Evolutionary conservation across 1,140 invertebrate species (phyloP).

Genomic region (Atta colombica): DNA sequence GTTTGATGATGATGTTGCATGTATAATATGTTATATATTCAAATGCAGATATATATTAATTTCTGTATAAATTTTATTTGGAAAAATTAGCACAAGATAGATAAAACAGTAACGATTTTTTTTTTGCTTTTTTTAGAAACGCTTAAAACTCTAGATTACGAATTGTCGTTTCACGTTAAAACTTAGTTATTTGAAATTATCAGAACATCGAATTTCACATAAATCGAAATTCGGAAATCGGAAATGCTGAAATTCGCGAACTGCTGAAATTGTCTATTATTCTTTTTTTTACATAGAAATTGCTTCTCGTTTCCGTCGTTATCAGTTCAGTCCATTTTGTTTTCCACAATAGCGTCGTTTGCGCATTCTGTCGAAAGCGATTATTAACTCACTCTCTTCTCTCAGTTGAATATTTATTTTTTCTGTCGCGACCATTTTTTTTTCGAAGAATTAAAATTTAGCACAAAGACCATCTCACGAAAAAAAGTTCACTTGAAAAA

Average conservation of each 20-base stretch:
- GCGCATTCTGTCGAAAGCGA: slow-evolving; percentile 51
- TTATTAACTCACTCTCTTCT: slow-evolving; percentile 56
- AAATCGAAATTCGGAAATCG: slow-evolving; percentile 54
- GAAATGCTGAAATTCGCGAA: not conserved
- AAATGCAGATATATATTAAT: not conserved
- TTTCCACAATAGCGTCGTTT: slow-evolving; percentile 48
- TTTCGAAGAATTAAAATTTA: slow-evolving; percentile 58
- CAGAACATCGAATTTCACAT: slow-evolving; percentile 15
- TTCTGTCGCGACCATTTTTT: slow-evolving; percentile 38
- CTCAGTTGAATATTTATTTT: slow-evolving; percentile 44
- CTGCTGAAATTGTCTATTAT: slow-evolving; percentile 35
- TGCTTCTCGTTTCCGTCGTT: slow-evolving; percentile 48
- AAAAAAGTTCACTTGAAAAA: slow-evolving; percentile 53
- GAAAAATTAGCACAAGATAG: not conserved
- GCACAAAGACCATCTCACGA: not conserved
- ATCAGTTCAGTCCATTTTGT: slow-evolving; percentile 45
- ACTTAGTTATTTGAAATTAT: slow-evolving; percentile 9
- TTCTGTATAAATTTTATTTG: not conserved
- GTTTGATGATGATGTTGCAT: not conserved
- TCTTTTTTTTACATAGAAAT: slow-evolving; percentile 50
- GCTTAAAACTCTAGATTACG: not conserved
- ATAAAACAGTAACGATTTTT: not conserved
- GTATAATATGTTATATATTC: not conserved
- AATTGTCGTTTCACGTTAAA: not conserved
- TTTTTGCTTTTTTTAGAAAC: not conserved